These are phyloP conservation scores for Pseudois nayaur DNA, from an alignment of 2,113 vertebrate genomes.

Conservation along the genomic window DNA sequence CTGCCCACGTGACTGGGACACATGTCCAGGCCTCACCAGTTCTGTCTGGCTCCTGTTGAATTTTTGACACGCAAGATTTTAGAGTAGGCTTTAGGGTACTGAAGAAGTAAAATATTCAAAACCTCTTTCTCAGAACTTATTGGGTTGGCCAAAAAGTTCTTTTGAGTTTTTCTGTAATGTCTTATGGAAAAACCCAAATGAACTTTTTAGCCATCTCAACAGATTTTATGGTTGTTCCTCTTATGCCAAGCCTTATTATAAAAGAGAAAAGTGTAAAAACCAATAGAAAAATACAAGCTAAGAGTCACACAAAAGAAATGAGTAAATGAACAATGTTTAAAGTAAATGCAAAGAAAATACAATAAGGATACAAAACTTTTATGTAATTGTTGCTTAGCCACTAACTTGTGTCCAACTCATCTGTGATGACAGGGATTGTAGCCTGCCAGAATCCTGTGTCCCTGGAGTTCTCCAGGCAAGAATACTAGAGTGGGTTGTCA, in stretches of 20 bases:
- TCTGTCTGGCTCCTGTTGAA: background rate
- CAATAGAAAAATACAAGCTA: background rate
- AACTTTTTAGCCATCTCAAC: background rate
- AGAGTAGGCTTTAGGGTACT: background rate
- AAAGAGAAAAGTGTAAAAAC: background rate
- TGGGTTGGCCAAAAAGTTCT: background rate
- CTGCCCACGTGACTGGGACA: background rate
- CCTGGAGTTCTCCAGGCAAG: background rate
- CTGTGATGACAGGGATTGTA: background rate
- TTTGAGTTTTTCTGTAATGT: background rate
- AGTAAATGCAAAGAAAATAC: background rate
- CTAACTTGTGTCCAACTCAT: background rate
- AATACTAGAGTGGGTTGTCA: background rate
- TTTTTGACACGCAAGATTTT: background rate
- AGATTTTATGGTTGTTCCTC: constrained; percentile 4
- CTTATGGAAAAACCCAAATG: background rate
- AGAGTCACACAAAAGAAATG: background rate
- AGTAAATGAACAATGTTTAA: background rate
- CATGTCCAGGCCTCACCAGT: background rate
- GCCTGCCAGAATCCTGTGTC: background rate
- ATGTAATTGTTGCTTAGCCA: background rate
- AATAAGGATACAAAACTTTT: background rate
- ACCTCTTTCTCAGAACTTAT: background rate
- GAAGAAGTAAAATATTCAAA: constrained; percentile 19
- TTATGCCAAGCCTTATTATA: background rate